Percentiles rank a stretch among this genome's conserved stretches.
Conservation (phyloP, 2,888 invertebrate genomes). For the Pasiphila rectangulata region DNA sequence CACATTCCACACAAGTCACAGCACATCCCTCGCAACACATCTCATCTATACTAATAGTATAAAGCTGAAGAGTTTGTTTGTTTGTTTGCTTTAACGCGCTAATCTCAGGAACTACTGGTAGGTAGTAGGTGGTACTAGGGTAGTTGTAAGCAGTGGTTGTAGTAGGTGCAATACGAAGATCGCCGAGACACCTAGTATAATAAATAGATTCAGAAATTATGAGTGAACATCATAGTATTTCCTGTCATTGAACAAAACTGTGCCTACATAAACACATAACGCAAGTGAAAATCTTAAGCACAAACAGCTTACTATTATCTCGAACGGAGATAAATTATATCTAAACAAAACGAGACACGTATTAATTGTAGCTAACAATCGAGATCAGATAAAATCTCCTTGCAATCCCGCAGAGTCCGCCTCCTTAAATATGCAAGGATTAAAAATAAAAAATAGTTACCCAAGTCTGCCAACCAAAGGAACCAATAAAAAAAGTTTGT, state of each 20-base stretch:
- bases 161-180: too few species aligned
- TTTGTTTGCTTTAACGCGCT: too few species aligned
- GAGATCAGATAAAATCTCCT: conserved; percentile 35
- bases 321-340: conserved; percentile 34
- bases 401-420: conserved; percentile 30
- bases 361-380: conserved; percentile 36
- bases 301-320: conserved; percentile 24
- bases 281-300: conserved; percentile 14
- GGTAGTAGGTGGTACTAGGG: too few species aligned
- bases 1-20: too few species aligned
- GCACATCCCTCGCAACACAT: too few species aligned
- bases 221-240: background rate
- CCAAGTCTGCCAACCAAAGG: conserved; percentile 17
- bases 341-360: conserved; percentile 36
- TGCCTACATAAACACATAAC: conserved; percentile 8
- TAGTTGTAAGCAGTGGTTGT: too few species aligned
- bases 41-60: too few species aligned
- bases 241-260: background rate
- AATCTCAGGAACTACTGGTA: too few species aligned
- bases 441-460: conserved; percentile 47
- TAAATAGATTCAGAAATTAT: too few species aligned
- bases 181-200: too few species aligned
- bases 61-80: too few species aligned
- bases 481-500: conserved; percentile 58
- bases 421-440: conserved; percentile 47